phyloP scores from a whole-genome alignment of 2,888 invertebrate genomes.

The Agriotes lineatus region DNA sequence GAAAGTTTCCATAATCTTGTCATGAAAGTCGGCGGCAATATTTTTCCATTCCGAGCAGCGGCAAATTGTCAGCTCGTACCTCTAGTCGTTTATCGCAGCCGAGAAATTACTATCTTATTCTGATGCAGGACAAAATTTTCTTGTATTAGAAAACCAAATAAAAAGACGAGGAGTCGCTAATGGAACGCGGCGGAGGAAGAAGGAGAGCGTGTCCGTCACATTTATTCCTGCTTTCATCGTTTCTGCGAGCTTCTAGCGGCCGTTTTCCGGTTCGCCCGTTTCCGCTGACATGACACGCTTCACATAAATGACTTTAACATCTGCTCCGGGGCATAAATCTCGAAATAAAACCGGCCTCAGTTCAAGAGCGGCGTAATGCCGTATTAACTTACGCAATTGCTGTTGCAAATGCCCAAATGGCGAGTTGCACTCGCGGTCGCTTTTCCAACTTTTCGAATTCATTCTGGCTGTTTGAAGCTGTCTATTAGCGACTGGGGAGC shows the following conservation, averaged over 20 bases:
- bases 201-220: slow-evolving; percentile 33
- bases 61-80: background rate
- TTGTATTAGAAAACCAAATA: slow-evolving; percentile 5
- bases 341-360: slow-evolving; percentile 37
- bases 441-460: slow-evolving; percentile 11
- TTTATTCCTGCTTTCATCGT: slow-evolving; percentile 35
- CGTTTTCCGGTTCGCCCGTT: slow-evolving; percentile 43
- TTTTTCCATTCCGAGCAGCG: no score
- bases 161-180: slow-evolving; percentile 15
- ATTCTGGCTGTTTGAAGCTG: background rate
- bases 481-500: background rate
- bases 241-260: slow-evolving; percentile 30
- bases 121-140: background rate
- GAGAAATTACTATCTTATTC: slow-evolving; percentile 2
- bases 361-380: slow-evolving; percentile 22
- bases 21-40: no score
- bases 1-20: no score
- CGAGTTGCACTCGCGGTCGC: background rate
- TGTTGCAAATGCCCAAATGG: background rate
- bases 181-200: slow-evolving; percentile 18
- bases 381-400: slow-evolving; percentile 17
- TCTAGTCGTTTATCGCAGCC: background rate
- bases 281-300: slow-evolving; percentile 44
- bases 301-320: slow-evolving; percentile 45
- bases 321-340: slow-evolving; percentile 43